Conservation (phyloP, 2,797 vertebrate species). For the Chrysocyon brachyurus region DNA sequence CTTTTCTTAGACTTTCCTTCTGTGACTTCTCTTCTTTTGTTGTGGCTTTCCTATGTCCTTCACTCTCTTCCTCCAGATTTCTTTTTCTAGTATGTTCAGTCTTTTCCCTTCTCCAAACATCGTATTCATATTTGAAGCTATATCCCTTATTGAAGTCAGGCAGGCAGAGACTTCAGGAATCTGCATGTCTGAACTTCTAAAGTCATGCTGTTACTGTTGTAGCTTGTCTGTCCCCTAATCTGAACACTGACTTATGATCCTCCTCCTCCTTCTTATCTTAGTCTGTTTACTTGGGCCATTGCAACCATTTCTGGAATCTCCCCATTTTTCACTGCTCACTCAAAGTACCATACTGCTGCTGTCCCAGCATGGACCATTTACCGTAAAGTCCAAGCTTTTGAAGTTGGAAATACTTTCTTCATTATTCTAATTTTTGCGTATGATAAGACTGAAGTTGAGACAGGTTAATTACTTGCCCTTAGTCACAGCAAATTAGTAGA, state of each 20-base stretch:
- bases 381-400: not conserved
- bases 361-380: not conserved
- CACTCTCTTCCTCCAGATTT: not conserved
- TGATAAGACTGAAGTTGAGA: not conserved
- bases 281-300: not conserved
- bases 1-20: not conserved
- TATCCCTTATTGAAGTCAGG: not conserved
- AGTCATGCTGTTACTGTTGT: not conserved
- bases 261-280: not conserved
- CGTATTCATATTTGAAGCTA: not conserved
- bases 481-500: not conserved
- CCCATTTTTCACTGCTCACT: not conserved
- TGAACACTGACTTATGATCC: not conserved
- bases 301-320: not conserved
- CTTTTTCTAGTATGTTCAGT: not conserved
- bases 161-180: not conserved
- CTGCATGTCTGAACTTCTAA: not conserved
- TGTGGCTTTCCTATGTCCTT: not conserved
- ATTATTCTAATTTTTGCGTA: not conserved
- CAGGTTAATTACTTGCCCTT: not conserved
- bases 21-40: not conserved
- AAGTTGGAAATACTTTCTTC: not conserved
- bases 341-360: not conserved
- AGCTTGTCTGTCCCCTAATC: not conserved
- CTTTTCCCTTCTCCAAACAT: slow-evolving; percentile 18